Conservation (phyloP, 1,140 invertebrate genomes). For the Drosophila littoralis region DNA sequence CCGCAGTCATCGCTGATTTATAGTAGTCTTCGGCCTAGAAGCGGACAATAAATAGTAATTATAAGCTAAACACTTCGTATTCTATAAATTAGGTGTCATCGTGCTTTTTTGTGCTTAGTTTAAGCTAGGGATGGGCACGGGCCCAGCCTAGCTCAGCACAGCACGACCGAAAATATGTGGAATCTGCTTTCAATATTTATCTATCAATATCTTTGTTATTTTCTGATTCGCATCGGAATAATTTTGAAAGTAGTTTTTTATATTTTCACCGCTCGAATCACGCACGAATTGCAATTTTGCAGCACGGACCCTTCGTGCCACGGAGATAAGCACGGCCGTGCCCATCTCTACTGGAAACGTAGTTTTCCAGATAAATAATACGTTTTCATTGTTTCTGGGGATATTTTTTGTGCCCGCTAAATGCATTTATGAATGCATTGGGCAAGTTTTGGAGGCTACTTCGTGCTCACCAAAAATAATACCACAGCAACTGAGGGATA, state of each 20-base stretch:
- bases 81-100: neutral
- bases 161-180: too few species aligned
- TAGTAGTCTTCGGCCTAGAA: slow-evolving; percentile 21
- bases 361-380: slow-evolving; percentile 11
- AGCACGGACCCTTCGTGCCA: too few species aligned
- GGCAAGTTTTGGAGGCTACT: slow-evolving; percentile 1
- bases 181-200: too few species aligned
- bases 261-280: too few species aligned
- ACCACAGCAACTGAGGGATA: too few species aligned
- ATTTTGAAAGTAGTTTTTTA: too few species aligned
- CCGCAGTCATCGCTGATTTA: slow-evolving; percentile 15
- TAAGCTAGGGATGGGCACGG: neutral
- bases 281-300: too few species aligned
- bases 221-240: too few species aligned
- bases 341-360: neutral
- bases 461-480: slow-evolving; percentile 4
- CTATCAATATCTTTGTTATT: too few species aligned
- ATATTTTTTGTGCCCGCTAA: neutral
- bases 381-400: slow-evolving; percentile 13
- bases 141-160: too few species aligned
- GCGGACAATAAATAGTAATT: neutral
- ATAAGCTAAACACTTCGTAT: slow-evolving; percentile 11
- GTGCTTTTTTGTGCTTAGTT: neutral
- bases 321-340: too few species aligned
- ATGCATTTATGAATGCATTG: slow-evolving; percentile 7